Evolutionary conservation across 2,113 vertebrate species (phyloP).

Genomic region (Baryphthengus martii): DNA sequence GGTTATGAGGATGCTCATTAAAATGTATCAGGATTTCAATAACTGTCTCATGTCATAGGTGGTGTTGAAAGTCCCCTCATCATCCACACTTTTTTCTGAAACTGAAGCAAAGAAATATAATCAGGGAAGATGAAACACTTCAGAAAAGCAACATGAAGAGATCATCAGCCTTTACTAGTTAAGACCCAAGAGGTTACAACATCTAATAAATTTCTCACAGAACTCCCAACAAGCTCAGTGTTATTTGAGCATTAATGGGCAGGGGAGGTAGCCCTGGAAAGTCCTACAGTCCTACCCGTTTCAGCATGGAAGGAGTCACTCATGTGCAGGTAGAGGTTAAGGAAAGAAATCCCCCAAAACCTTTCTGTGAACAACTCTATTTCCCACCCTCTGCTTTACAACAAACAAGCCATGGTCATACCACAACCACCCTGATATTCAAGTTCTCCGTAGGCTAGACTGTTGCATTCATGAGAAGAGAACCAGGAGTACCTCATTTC

Average conservation of each 20-base stretch:
- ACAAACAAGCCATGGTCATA: neutral
- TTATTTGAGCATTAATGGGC: neutral
- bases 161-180: neutral
- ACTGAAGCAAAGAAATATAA: neutral
- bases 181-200: neutral
- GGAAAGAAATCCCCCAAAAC: neutral
- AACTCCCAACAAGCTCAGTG: neutral
- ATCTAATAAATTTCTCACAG: neutral
- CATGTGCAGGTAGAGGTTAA: neutral
- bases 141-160: neutral
- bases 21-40: slow-evolving; percentile 4
- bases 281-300: neutral
- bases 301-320: fast-evolving
- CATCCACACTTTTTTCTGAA: neutral
- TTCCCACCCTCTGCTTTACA: neutral
- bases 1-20: neutral
- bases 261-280: neutral
- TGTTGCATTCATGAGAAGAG: neutral
- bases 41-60: neutral
- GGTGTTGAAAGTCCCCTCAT: neutral
- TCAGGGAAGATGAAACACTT: neutral
- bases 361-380: neutral
- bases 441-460: neutral
- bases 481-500: neutral
- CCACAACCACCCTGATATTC: neutral